These are phyloP conservation scores for Bombus confusus DNA, from an alignment of 1,140 invertebrate genomes.

Conservation along the genomic window DNA sequence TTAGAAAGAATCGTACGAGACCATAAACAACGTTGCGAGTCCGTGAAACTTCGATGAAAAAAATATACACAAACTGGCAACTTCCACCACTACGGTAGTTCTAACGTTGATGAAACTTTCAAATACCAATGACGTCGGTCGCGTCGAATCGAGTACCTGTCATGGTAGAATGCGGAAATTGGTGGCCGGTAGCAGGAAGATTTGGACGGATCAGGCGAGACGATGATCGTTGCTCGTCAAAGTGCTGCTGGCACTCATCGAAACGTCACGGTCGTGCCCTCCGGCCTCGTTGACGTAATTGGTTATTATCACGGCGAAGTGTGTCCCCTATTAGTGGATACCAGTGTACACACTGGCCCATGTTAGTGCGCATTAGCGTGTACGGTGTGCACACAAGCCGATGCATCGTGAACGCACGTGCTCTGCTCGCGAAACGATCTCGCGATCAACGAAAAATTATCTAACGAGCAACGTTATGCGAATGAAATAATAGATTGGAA, in stretches of 20 bases:
- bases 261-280: slow-evolving; percentile 52
- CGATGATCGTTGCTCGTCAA: background rate
- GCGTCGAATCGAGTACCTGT: no score
- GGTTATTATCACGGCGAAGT: slow-evolving; percentile 58
- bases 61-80: background rate
- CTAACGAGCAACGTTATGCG: background rate
- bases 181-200: background rate
- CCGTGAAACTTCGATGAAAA: background rate
- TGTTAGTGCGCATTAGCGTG: slow-evolving; percentile 49
- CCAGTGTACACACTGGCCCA: slow-evolving; percentile 46
- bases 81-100: background rate
- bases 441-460: slow-evolving; percentile 28
- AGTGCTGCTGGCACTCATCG: slow-evolving; percentile 3
- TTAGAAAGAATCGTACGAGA: background rate
- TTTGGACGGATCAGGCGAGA: background rate
- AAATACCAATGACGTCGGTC: background rate
- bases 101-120: background rate
- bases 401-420: slow-evolving; percentile 38
- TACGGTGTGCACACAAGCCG: slow-evolving; percentile 15
- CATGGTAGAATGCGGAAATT: background rate
- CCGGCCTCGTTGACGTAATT: slow-evolving; percentile 51
- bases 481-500: slow-evolving; percentile 20
- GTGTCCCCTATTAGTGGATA: slow-evolving; percentile 48
- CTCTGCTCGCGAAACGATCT: slow-evolving; percentile 35
- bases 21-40: background rate